Base-by-base conservation (phyloP, 1,140 invertebrate genomes). In the Artemia franciscana region DNA sequence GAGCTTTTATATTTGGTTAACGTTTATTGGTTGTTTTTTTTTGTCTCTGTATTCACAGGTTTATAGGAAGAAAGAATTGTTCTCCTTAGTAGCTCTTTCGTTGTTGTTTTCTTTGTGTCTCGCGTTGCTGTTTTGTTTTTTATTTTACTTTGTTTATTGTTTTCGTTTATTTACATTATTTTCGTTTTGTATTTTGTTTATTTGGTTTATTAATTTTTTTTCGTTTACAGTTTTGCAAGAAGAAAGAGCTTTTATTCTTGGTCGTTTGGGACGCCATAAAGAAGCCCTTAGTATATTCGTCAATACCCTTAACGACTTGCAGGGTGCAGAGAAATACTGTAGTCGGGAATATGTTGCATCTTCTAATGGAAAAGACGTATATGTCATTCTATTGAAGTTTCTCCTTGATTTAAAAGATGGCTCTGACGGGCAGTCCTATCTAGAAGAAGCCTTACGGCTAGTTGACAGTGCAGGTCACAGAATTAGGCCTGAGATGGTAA, bases 271-370 rank as follows among this genome's bases (percentile, higher is more conserved):
- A 5, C 75, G 82, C 57, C 87, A 93, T 75, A 85, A 96, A 69
- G 85, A 96, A 71, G 91, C 88, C 2, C 74, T 98, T 56, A 82
- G 83, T 0, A 91, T 98, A 70, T 97, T 96, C 71, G 80, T 93
- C 67, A 85, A 78, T 76, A 82, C 77, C 68, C 82, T 82, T 62
- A 82, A 88, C 57, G 84, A 97, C 74, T 78, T 85, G 21, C 69
- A 80, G 0, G 81, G 83, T 69, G 93, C 93, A 0, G 82, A 86
- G 68, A 73, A 81, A 61, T 96, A 95, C 75, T 94, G 91, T 70
- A 78, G 84, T n/a, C 71, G 67, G 39, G 69, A 73, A 62, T 78
- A 76, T 67, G 66, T 71, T 57, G 5, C 0, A 23, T 51, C 25
- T 28, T 57, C 24, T 25, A 59, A 57, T 26, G 59, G 57, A 65